Percentiles rank a stretch among this genome's conserved stretches.
Evolutionary conservation across 2,888 invertebrate genomes (phyloP).

Genomic region (Apamea sordens): DNA sequence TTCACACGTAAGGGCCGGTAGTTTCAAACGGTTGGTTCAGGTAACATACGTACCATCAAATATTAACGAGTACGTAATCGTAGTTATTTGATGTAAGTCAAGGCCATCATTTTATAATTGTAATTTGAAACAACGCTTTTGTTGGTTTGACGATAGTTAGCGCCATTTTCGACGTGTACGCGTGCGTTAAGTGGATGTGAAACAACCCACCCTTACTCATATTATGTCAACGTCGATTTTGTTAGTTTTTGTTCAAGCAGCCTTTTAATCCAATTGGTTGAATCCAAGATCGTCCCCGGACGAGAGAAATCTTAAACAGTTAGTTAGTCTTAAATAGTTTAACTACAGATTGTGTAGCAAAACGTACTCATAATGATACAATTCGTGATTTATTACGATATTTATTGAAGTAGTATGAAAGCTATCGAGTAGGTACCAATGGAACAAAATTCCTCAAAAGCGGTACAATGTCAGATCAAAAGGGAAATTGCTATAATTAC

Average conservation of each 20-base stretch:
- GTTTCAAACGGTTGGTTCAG: no score
- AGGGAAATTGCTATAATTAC: slow-evolving; percentile 26
- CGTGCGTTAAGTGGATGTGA: no score
- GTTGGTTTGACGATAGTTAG: no score
- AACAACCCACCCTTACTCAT: neutral
- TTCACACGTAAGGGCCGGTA: neutral
- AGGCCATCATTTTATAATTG: no score
- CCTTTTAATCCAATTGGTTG: neutral
- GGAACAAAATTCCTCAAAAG: neutral
- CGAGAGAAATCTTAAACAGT: neutral
- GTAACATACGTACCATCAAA: no score
- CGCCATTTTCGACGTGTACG: no score
- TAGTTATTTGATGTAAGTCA: no score
- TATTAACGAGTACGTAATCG: no score
- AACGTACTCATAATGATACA: neutral
- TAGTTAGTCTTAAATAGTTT: neutral
- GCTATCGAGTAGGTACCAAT: neutral
- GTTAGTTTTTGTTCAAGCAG: no score
- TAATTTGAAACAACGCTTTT: no score
- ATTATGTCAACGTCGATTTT: neutral
- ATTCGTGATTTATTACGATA: neutral
- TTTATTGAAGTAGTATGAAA: neutral
- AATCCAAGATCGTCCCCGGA: neutral
- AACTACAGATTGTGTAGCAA: neutral
- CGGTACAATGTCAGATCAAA: slow-evolving; percentile 6